Conservation (phyloP, 2,888 invertebrate species). For the Tipula lateralis region DNA sequence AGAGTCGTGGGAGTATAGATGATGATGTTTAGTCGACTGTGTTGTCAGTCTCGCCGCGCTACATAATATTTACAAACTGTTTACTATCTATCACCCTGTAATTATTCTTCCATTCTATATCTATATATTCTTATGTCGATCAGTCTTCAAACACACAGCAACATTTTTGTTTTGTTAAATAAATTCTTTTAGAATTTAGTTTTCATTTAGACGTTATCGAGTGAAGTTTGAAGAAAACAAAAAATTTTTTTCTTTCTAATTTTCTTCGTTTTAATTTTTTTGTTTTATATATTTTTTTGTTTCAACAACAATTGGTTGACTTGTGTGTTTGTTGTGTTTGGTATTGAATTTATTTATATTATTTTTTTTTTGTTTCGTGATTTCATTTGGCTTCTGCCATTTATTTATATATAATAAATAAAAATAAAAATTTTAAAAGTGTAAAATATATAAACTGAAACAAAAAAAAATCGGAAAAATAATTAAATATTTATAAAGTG, state of each 20-base stretch:
- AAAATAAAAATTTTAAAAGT: not conserved
- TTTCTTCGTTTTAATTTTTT: not conserved
- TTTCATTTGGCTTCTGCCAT: slow-evolving; percentile 11
- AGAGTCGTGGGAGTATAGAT: not conserved
- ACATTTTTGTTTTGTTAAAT: not conserved
- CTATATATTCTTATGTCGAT: not conserved
- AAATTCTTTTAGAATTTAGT: not conserved
- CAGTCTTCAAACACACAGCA: not conserved
- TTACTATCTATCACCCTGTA: not conserved
- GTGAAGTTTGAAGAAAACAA: not conserved
- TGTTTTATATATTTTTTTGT: not conserved
- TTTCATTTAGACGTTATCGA: slow-evolving; percentile 19
- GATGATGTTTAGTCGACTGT: not conserved
- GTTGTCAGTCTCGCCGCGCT: not conserved
- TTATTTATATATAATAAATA: not conserved
- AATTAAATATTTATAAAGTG: not conserved
- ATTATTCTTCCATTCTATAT: not conserved
- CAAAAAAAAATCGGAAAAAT: not conserved
- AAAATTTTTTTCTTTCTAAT: not conserved
- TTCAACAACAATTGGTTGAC: not conserved
- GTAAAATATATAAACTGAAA: not conserved
- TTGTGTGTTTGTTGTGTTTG: not conserved
- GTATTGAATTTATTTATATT: not conserved
- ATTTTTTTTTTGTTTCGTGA: not conserved
- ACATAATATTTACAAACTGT: not conserved